Evolutionary conservation across 2,888 invertebrate species (phyloP).

Genomic region (Rhogogaster chlorosoma): DNA sequence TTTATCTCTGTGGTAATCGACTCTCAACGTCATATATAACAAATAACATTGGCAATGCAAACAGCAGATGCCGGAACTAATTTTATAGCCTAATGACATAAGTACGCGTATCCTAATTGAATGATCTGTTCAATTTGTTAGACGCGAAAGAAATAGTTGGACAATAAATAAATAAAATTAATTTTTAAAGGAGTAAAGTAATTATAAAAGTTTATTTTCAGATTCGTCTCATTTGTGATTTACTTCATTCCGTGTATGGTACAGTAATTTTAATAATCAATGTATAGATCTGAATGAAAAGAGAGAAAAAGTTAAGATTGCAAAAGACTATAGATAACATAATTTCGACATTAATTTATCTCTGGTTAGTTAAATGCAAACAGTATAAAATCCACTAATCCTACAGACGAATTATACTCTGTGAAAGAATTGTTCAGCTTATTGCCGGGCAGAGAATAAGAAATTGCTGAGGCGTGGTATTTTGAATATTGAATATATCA

Average conservation of each 20-base stretch:
- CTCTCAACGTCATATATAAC: neutral
- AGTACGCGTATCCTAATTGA: conserved; percentile 25
- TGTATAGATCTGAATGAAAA: neutral
- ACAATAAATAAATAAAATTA: neutral
- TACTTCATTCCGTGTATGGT: neutral
- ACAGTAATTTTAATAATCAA: neutral
- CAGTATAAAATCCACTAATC: neutral
- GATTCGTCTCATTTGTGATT: neutral
- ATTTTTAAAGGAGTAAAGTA: neutral
- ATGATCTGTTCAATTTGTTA: neutral
- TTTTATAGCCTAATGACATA: neutral
- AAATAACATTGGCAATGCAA: neutral
- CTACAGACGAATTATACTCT: neutral
- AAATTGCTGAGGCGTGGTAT: neutral
- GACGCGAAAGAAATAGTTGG: neutral
- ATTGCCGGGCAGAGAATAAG: neutral
- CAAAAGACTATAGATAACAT: neutral
- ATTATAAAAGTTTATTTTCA: neutral
- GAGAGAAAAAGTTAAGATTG: too few species aligned
- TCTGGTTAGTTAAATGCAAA: neutral
- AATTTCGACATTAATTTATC: neutral
- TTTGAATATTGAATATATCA: neutral
- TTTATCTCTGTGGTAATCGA: conserved; percentile 34
- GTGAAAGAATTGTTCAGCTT: neutral
- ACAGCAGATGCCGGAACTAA: conserved; percentile 2